Conservation (phyloP, 2,113 vertebrate species). For the Erythrocebus patas region DNA sequence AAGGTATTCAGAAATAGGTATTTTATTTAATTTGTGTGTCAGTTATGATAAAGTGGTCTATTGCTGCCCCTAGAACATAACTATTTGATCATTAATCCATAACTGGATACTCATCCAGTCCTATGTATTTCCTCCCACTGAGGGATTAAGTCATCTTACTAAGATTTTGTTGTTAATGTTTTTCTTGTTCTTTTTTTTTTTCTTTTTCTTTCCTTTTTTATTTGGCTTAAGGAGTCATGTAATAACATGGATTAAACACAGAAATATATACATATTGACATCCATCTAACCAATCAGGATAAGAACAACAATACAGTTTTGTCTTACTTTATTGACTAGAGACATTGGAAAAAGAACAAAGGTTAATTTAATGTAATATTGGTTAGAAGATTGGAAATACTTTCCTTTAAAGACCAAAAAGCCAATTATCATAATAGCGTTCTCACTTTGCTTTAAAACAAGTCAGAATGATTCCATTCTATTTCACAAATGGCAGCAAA, state of each 20-base stretch:
- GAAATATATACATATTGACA: neutral
- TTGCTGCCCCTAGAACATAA: neutral
- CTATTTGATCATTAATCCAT: neutral
- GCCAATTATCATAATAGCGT: neutral
- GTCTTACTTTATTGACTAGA: neutral
- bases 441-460: neutral
- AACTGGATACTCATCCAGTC: neutral
- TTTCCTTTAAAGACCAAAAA: neutral
- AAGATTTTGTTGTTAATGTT: neutral
- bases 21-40: neutral
- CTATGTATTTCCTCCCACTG: neutral
- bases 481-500: neutral
- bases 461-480: neutral
- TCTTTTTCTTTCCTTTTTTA: too few relatives aligned
- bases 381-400: neutral
- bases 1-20: neutral
- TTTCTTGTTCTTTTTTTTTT: neutral
- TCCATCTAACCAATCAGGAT: neutral
- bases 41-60: neutral
- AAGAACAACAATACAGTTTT: neutral
- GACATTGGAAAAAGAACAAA: neutral
- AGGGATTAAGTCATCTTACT: neutral
- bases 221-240: neutral
- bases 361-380: neutral
- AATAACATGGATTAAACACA: neutral